Base-by-base conservation (phyloP, 35 echinoderm and acorn worm genomes). In the Antedon bifida region DNA sequence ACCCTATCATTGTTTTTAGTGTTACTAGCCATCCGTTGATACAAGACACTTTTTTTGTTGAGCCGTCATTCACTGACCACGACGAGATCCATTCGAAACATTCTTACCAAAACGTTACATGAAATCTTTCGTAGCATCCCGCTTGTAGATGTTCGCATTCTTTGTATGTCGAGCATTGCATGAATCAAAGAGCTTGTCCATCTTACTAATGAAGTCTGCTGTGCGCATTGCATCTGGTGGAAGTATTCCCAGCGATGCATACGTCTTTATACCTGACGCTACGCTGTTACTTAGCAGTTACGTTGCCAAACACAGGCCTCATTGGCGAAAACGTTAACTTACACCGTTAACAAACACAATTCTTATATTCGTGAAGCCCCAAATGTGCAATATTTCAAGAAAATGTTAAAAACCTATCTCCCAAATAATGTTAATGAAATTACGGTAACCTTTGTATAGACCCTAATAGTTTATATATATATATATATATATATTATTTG, bases 151-250 rank as follows among this genome's bases (percentile, higher is more conserved):
- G 23, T 36, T 38, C 35, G 21, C 13, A 17, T 39, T 31, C n/a
- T 46, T 29, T 23, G 36, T 36, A 35, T 73, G 16, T 46, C 81
- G 73, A 32, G 30, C 5, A 34, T 78, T 83, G 23, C 83, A 83
- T 26, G 87, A 89, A 64, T 89, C 81, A 84, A 89, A 89, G 30
- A 89, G 33, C 19, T 84, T 11, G 33, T 89, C 87, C 36, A 89
- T 64, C 12, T 31, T 33, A 14, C 77, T 36, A 31, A 77, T 30
- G 44, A 89, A 89, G 19, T 89, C 73, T 46, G 87, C 87, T 31
- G 87, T 83, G 30, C 84, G 73, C 0, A 35, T 33, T 11, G 82
- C 82, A 56, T 77, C 82, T 38, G 79, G 36, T 5, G 87, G 81
- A 23, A 88, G 39, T 12, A 32, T 77, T 29, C 79, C 86, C 1